Percentiles rank a stretch among this genome's conserved stretches.
Evolutionary conservation across 2,113 vertebrate species (phyloP).

Genomic region (Hyperopisus bebe): DNA sequence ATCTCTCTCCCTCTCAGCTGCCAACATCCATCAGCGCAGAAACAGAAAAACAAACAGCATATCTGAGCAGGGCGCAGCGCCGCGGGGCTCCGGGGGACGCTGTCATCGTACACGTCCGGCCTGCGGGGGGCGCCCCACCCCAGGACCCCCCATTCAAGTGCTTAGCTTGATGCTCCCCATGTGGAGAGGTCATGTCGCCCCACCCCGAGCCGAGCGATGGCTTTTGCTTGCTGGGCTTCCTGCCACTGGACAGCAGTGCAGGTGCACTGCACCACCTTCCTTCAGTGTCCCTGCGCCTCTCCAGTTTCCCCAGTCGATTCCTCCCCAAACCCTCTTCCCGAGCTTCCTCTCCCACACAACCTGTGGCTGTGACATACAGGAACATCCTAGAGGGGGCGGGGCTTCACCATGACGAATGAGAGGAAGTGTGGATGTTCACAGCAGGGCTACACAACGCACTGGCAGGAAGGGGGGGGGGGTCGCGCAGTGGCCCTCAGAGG

Average conservation of each 20-base stretch:
- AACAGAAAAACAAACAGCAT: slow-evolving; percentile 12
- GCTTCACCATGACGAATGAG: background rate
- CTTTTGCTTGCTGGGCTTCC: background rate
- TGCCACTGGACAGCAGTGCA: background rate
- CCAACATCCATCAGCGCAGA: background rate
- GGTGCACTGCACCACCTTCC: background rate
- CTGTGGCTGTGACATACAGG: background rate
- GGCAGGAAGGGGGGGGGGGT: background rate
- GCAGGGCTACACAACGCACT: background rate
- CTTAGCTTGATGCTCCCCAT: background rate
- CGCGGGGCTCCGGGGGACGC: background rate
- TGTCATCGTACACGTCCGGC: background rate
- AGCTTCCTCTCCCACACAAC: background rate
- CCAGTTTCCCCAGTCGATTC: background rate
- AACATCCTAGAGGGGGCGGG: background rate
- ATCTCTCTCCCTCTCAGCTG: background rate
- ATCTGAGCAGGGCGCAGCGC: background rate
- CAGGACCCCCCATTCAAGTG: background rate
- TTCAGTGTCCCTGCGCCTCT: background rate
- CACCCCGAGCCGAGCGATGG: background rate
- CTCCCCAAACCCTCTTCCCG: background rate
- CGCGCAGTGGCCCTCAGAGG: background rate
- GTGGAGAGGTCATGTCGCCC: background rate
- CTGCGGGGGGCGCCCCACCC: background rate
- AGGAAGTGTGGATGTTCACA: background rate